phyloP scores from a whole-genome alignment of 2,888 invertebrate species.

The Chrysotoxum bicinctum region DNA sequence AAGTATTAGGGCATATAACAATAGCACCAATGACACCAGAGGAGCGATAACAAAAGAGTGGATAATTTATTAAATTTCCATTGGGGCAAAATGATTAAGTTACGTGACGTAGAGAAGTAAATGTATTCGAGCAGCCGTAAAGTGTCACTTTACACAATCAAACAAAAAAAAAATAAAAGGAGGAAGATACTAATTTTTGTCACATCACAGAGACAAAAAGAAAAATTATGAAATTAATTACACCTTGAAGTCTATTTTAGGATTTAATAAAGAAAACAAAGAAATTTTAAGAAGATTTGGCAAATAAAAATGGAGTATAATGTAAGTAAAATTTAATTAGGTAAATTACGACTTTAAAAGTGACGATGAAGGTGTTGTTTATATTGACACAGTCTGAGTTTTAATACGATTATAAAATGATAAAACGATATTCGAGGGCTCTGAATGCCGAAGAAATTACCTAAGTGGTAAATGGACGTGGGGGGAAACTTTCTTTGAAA shows the following conservation, averaged over 20 bases:
- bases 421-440: too few relatives aligned
- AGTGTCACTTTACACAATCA: conserved; percentile 21
- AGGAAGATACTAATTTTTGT: conserved; percentile 21
- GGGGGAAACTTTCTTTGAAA: too few relatives aligned
- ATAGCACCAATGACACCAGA: conserved; percentile 22
- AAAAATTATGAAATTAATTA: not conserved
- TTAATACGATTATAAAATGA: too few relatives aligned
- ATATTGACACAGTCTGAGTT: too few relatives aligned
- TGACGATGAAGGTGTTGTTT: too few relatives aligned
- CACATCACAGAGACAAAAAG: not conserved
- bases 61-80: conserved; percentile 68
- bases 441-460: too few relatives aligned
- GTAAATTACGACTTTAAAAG: too few relatives aligned
- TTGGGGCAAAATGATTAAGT: conserved; percentile 64
- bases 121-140: conserved; percentile 18
- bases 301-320: too few relatives aligned
- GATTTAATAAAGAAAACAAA: not conserved
- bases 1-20: conserved; percentile 17
- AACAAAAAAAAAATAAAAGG: not conserved
- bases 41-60: conserved; percentile 16
- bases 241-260: not conserved
- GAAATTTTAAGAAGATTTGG: too few relatives aligned
- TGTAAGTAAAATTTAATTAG: too few relatives aligned
- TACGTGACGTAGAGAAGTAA: conserved; percentile 60
- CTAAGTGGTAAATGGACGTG: too few relatives aligned